Percentiles rank a stretch among this genome's conserved stretches.
Evolutionary conservation across 1,140 invertebrate species (phyloP).

Genomic region (Pantala flavescens): DNA sequence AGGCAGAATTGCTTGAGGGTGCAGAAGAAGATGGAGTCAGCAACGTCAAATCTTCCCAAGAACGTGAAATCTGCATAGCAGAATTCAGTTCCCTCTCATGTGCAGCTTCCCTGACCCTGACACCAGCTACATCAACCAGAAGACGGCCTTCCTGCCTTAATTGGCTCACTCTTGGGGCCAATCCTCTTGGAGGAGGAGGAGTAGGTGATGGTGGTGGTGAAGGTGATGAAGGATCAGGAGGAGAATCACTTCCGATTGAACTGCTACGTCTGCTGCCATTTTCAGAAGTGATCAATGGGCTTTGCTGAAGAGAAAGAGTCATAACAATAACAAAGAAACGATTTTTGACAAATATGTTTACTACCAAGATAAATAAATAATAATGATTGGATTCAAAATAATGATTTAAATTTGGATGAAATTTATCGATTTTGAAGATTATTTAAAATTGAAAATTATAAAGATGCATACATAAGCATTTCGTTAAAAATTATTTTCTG

Average conservation of each 20-base stretch:
- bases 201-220: slow-evolving; percentile 33
- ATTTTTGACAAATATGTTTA: no score
- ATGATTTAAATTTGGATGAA: no score
- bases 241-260: neutral
- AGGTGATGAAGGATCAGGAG: slow-evolving; percentile 27
- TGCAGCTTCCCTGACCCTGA: slow-evolving; percentile 67
- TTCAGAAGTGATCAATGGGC: neutral
- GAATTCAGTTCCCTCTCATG: slow-evolving; percentile 79
- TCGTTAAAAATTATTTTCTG: no score
- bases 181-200: neutral
- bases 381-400: no score
- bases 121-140: slow-evolving; percentile 57
- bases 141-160: slow-evolving; percentile 64
- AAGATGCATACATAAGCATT: no score
- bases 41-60: slow-evolving; percentile 75
- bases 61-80: slow-evolving; percentile 81
- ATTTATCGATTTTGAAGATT: no score
- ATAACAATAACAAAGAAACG: neutral
- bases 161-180: slow-evolving; percentile 56
- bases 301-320: neutral
- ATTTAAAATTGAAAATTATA: no score
- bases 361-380: no score
- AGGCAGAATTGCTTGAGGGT: neutral
- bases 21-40: slow-evolving; percentile 38
- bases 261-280: neutral